Evolutionary conservation across 2,113 vertebrate genomes (phyloP).

Genomic region (Hystrix brachyura): DNA sequence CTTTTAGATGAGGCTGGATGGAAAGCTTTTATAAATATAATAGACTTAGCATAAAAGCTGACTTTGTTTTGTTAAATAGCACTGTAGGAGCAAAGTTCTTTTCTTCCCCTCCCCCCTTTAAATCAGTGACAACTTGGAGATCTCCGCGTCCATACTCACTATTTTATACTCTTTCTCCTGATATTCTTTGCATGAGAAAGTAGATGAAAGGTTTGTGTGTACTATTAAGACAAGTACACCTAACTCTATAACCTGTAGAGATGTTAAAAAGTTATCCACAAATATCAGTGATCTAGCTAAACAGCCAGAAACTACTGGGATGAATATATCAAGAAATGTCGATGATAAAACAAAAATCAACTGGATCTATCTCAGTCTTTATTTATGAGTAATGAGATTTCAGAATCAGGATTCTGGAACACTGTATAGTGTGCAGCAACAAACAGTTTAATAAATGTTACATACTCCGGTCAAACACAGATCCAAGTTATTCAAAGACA

Average conservation of each 20-base stretch:
- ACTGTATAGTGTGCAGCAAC: not conserved
- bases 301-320: not conserved
- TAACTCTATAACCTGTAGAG: not conserved
- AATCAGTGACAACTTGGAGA: not conserved
- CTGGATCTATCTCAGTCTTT: not conserved
- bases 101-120: not conserved
- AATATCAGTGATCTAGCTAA: not conserved
- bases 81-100: not conserved
- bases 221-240: not conserved
- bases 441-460: conserved; percentile 14
- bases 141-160: not conserved
- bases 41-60: not conserved
- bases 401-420: conserved; percentile 24
- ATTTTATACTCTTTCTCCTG: not conserved
- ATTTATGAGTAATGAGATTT: conserved; percentile 25
- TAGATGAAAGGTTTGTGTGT: no score
- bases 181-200: not conserved
- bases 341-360: not conserved
- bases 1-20: not conserved
- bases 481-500: not conserved
- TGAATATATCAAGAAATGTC: conserved; percentile 23
- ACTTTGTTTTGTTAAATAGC: not conserved
- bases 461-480: conserved; percentile 16
- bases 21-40: not conserved
- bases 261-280: not conserved